Base-by-base conservation (phyloP, 2,888 invertebrate genomes). In the Atherix ibis region DNA sequence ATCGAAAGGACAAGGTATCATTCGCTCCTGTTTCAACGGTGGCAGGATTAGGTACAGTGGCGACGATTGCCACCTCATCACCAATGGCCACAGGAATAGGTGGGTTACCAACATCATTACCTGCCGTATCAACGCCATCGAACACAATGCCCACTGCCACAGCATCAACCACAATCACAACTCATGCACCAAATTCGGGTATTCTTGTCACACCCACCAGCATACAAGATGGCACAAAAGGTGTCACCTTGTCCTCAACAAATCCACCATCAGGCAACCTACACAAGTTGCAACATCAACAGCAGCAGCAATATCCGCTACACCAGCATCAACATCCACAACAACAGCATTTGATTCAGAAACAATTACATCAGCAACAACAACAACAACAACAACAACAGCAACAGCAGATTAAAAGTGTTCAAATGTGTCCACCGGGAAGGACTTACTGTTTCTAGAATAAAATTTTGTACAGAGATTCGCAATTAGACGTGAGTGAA, bases 381-480 rank as follows among this genome's bases (percentile, higher is more conserved):
- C 50, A 19, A 38, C 43, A 38, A 39, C 43, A 37, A 37, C 43
- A 44, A 39, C 42, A 27, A 40, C 46, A 29, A 8, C 37, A 37
- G 14, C 19, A 35, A 19, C 14, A n/a, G 15, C 24, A 22, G 26
- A 39, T 38, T 32, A 43, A 38, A 37, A 43, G 42, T 40, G 47
- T 48, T 39, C 49, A 47, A 40, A 48, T 50, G 46, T 50, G 50
- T 32, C 44, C 48, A 30, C 45, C 52, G 27, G 53, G 50, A 27
- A 50, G 56, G 31, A 54, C 54, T 40, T 54, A 56, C 44, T 57
- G 56, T 48, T 57, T 57, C 53, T 56, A 57, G 56, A 51, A 51
- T 44, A 45, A 47, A 47, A 41, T 48, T 41, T 41, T 43, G 42
- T 44, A 42, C 40, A 43, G 44, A 36, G 42, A 45, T 40, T 40